Percentiles rank a stretch among this genome's conserved stretches.
Evolutionary conservation across 2,113 vertebrate species (phyloP).

Genomic region (Hydropotes inermis): DNA sequence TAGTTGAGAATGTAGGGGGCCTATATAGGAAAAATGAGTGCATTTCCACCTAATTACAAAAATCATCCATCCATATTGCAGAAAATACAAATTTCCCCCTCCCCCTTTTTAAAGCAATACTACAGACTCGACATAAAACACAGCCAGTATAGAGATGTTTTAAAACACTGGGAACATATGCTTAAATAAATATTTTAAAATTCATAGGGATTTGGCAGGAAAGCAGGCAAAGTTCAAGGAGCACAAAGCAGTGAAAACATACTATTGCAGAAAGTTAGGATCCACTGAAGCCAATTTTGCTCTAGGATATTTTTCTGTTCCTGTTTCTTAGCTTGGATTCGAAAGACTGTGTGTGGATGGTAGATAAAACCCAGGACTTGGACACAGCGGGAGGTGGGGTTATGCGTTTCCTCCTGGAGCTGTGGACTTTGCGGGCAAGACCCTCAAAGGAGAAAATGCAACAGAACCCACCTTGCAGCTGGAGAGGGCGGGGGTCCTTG

Average conservation of each 20-base stretch:
- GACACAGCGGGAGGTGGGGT: not conserved
- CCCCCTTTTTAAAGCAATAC: not conserved
- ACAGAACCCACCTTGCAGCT: not conserved
- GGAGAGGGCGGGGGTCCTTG: not conserved
- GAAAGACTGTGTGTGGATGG: not conserved
- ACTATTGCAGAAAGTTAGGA: not conserved
- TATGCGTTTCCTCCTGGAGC: not conserved
- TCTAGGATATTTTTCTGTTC: not conserved
- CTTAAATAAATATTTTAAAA: constrained; percentile 7
- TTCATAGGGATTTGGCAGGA: not conserved
- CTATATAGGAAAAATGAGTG: not conserved
- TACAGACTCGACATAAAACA: not conserved
- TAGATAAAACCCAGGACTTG: not conserved
- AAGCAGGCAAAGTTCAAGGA: not conserved
- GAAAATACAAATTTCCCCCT: not conserved
- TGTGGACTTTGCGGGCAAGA: not conserved
- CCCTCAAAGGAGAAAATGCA: not conserved
- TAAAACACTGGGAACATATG: not conserved
- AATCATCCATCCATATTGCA: not conserved
- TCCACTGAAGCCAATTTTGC: not conserved
- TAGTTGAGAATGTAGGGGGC: not conserved
- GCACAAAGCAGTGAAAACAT: not conserved
- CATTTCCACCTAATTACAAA: not conserved
- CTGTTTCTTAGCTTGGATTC: not conserved
- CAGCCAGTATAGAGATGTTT: not conserved